Conservation (phyloP, 2,888 invertebrate species). For the Sminthurides aquaticus region DNA sequence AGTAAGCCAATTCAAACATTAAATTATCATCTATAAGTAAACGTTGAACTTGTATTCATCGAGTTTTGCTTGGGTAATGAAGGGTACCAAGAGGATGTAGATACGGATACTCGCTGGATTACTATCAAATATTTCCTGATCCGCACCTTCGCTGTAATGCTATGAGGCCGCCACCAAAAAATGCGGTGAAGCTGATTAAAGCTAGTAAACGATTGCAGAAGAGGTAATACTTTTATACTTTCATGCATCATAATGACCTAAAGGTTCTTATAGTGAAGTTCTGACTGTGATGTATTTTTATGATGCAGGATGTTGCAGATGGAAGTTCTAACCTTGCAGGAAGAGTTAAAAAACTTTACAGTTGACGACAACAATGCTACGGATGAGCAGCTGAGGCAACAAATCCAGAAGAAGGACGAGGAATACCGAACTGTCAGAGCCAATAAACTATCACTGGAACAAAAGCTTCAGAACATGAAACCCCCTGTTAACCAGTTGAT, state of each 20-base stretch:
- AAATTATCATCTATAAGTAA: no score
- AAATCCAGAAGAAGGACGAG: not conserved
- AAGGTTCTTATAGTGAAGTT: not conserved
- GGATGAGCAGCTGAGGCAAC: not conserved
- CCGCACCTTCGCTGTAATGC: constrained; percentile 31
- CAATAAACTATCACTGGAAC: no score
- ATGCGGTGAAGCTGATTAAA: constrained; percentile 18
- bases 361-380: not conserved
- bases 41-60: not conserved
- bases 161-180: not conserved
- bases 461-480: not conserved
- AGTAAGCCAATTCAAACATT: no score
- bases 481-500: not conserved
- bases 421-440: not conserved
- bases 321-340: constrained; percentile 3
- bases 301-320: not conserved
- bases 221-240: constrained; percentile 12
- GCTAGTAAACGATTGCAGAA: constrained; percentile 20
- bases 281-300: constrained; percentile 2
- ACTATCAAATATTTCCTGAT: constrained; percentile 32
- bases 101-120: constrained; percentile 32
- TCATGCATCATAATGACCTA: not conserved
- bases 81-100: constrained; percentile 25
- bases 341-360: constrained; percentile 6
- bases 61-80: no score